A percentile compares a stretch with the other conserved stretches of the same genome.
phyloP scores from a whole-genome alignment of 1,140 invertebrate genomes.

The Galleria mellonella region DNA sequence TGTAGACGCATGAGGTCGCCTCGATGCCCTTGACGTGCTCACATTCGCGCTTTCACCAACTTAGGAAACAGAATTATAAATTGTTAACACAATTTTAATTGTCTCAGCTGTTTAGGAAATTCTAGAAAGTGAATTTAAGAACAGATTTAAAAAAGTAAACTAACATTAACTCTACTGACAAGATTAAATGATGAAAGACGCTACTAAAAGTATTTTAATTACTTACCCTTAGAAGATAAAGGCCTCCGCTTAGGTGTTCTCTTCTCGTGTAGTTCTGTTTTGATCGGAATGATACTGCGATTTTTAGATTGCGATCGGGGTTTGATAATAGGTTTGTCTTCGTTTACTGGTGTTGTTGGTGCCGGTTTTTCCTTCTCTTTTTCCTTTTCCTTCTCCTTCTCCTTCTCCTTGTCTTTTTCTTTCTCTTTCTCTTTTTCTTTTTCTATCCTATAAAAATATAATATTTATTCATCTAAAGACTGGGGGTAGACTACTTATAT shows the following conservation, averaged over 20 bases:
- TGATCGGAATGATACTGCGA: slow-evolving; percentile 37
- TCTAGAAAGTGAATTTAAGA: too few relatives aligned
- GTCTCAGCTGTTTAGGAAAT: too few relatives aligned
- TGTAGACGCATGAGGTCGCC: slow-evolving; percentile 54
- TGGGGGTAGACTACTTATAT: too few relatives aligned
- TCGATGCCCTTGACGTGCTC: slow-evolving; percentile 39
- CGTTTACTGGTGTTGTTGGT: slow-evolving; percentile 33
- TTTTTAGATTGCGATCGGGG: slow-evolving; percentile 57
- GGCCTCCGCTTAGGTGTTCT: slow-evolving; percentile 48
- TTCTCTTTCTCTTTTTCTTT: slow-evolving; percentile 40
- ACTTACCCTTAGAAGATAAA: slow-evolving; percentile 50
- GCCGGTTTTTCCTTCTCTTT: slow-evolving; percentile 41
- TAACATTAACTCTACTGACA: too few relatives aligned
- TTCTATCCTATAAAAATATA: slow-evolving; percentile 54
- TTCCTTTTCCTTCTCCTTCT: slow-evolving; percentile 27
- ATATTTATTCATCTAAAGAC: slow-evolving; percentile 11
- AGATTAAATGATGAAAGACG: too few relatives aligned
- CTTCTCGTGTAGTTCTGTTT: slow-evolving; percentile 51
- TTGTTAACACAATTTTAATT: too few relatives aligned
- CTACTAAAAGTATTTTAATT: neutral
- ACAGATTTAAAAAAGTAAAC: too few relatives aligned
- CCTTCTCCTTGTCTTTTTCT: slow-evolving; percentile 28
- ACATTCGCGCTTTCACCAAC: slow-evolving; percentile 35
- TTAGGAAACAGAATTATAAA: slow-evolving; percentile 4
- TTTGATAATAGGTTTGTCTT: slow-evolving; percentile 48